A percentile compares a stretch with the other conserved stretches of the same genome.
phyloP scores from a whole-genome alignment of 2,113 vertebrate genomes.

The Damaliscus lunatus region DNA sequence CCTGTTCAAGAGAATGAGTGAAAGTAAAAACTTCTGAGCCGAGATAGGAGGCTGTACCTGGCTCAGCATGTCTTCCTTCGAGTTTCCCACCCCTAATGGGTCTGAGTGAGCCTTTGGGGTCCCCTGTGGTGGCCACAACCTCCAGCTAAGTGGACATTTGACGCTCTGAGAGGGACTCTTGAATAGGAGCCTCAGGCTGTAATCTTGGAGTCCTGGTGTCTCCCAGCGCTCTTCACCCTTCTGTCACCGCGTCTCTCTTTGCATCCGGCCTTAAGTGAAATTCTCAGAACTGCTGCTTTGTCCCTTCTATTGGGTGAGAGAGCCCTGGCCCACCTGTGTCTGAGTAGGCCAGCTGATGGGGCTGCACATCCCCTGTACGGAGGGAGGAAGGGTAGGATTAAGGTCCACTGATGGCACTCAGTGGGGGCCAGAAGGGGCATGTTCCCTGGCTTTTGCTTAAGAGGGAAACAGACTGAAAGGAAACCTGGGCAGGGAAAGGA shows the following conservation, averaged over 20 bases:
- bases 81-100: not conserved
- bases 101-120: not conserved
- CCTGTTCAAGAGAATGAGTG: not conserved
- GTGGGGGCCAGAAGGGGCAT: not conserved
- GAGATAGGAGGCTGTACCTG: not conserved
- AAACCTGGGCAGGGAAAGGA: not conserved
- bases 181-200: not conserved
- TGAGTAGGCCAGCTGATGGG: fast-evolving
- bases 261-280: not conserved
- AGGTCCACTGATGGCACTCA: not conserved
- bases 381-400: not conserved
- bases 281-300: not conserved
- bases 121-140: not conserved
- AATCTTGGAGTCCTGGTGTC: not conserved
- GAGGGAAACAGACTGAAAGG: not conserved
- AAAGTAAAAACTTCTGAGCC: not conserved
- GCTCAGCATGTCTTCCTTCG: not conserved
- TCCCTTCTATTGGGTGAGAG: not conserved
- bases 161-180: not conserved
- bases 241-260: not conserved
- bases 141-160: not conserved
- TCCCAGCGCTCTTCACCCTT: not conserved
- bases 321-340: not conserved
- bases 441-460: not conserved
- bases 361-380: not conserved